Base-by-base conservation (phyloP, 2,797 vertebrate genomes). In the Chromobotia macracanthus region DNA sequence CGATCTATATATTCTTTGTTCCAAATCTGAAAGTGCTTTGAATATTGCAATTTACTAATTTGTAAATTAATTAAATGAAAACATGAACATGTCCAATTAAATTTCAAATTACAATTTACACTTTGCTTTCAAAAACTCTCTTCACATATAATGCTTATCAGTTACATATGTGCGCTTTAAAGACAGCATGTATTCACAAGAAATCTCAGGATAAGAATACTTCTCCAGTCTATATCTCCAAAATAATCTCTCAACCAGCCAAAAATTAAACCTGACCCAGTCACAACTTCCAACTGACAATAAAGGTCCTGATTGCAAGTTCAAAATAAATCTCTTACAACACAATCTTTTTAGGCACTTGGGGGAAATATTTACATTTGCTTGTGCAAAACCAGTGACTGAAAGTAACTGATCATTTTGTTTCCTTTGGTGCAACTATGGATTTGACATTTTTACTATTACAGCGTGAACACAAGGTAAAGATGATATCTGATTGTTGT, bases 281-380 rank as follows among this genome's bases (percentile, higher is more conserved):
- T 28, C 25, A 28, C 44, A 53, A 68, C 46, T 28, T 48, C 25
- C 16, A 3, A 18, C 44, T n/a, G 12, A 58, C 23, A 58, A 8
- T 21, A 46, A 58, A 71, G 13, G 25, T 61, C 31, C 68, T 78
- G 61, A 65, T 75, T 78, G 44, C 56, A 64, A 63, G n/a, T 51
- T 35, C 18, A 35, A 46, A 53, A 1, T 41, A 19, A 21, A 77
- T 60, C 5, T 50, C 46, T 16, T 21, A 50, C 46, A 68, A 48
- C 38, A 64, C 28, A 68, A 44, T 50, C 2, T 28, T 53, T 61
- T 64, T 71, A 79, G 76, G 76, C 76, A 79, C 68, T 48, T 44
- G 7, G 56, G 25, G 12, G 0, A 15, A 58, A 35, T 23, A 18
- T 28, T 69, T 64, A 75, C 19, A 65, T 2, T 53, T 55, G 31